Conservation (phyloP, 2,888 invertebrate species). For the Lagria hirta region DNA sequence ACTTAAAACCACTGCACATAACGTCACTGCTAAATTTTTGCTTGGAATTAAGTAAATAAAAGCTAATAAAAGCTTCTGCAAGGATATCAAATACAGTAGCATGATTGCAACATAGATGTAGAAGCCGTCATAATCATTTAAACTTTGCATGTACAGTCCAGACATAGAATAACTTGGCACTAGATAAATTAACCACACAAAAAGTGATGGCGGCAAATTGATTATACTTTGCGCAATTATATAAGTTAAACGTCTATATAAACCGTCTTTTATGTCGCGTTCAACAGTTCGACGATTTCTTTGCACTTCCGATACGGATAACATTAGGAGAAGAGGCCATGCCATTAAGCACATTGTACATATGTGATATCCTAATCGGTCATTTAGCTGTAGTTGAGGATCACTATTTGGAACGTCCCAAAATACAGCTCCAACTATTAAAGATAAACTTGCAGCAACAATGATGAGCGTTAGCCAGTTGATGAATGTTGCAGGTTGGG, state of each 20-base stretch:
- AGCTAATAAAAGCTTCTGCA: constrained; percentile 69
- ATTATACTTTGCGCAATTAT: constrained; percentile 77
- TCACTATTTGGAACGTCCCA: constrained; percentile 85
- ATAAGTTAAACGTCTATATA: constrained; percentile 79
- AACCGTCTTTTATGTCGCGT: constrained; percentile 75
- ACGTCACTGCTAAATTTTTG: constrained; percentile 63
- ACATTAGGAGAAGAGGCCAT: constrained; percentile 75
- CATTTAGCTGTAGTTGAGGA: constrained; percentile 70
- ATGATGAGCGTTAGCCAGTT: constrained; percentile 77
- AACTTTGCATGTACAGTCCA: constrained; percentile 73
- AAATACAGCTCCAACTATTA: constrained; percentile 82
- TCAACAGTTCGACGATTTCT: constrained; percentile 67
- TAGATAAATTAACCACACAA: constrained; percentile 81
- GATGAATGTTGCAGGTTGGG: constrained; percentile 81
- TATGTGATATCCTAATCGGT: constrained; percentile 86
- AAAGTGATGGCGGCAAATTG: constrained; percentile 74
- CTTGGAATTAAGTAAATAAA: constrained; percentile 68
- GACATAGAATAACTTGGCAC: constrained; percentile 90
- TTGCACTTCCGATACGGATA: constrained; percentile 61
- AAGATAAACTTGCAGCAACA: constrained; percentile 77
- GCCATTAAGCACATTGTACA: constrained; percentile 74
- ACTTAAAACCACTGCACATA: constrained; percentile 64
- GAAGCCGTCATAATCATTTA: constrained; percentile 67
- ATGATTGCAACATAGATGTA: constrained; percentile 73
- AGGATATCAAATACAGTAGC: constrained; percentile 68